Evolutionary conservation across 2,113 vertebrate genomes (phyloP), one percentile per base, ranked within the genome.

Genomic region (Pituophis catenifer): DNA sequence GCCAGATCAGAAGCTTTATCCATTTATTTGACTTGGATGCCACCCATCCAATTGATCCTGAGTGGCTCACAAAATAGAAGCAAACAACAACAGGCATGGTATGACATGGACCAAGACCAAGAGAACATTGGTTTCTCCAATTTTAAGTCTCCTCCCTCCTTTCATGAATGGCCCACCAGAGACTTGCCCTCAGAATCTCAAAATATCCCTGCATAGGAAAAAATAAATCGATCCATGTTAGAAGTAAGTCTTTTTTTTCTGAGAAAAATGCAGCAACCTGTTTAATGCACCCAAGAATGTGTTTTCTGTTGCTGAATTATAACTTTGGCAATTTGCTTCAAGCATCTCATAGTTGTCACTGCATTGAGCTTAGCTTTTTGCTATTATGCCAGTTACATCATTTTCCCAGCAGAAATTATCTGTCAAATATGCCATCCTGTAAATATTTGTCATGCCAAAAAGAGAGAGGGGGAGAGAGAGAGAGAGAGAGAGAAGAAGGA

Each of bases 241-340:
- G 33, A 81, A 81, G 17, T 9, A 81, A 81, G 33, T 65, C 13
- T n/a, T 29, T 33, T 33, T 2, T 75, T 94, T 94, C 94, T 57
- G 90, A 92, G 89, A n/a, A 81, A 89, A 88, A 55, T 90, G 89
- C 38, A 88, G 94, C 95, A 95, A 89, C 6, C 75, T 81, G 93
- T 94, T 90, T 94, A 44, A 65, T 95, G 92, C 90, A 88, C 0
- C 1, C 91, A 86, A 92, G 0, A n/a, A 33, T 91, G 38, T 86
- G 86, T 81, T 95, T 62, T 88, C 48, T 94, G 65, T 44, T 54
- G 55, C 48, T 92, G 85, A 94, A 93, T 94, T 90, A 88, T 89
- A 91, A 75, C 1, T 1, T 92, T 55, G 86, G 29, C 29, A 62
- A 86, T 17, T 91, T 15, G 94, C 62, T 93, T 93, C 1, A 94